Evolutionary conservation across 2,888 invertebrate species (phyloP).

Genomic region (Alviniconcha strummeri): DNA sequence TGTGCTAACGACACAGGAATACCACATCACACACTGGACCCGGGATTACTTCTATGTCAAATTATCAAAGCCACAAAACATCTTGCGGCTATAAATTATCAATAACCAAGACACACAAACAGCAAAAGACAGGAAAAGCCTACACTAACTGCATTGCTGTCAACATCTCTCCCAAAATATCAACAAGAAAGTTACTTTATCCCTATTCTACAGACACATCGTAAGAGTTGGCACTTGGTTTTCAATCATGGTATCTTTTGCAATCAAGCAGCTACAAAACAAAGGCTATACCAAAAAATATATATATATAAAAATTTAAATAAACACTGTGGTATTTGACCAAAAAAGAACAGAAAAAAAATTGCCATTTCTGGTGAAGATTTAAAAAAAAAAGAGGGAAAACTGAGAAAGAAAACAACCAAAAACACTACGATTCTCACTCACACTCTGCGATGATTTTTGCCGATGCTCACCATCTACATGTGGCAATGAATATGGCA

Average conservation of each 20-base stretch:
- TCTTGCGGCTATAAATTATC: not conserved
- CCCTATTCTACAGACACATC: conserved; percentile 24
- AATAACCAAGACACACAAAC: not conserved
- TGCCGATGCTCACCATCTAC: conserved; percentile 27
- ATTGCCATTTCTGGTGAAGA: not conserved
- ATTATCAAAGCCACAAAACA: too few relatives aligned
- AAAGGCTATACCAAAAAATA: not conserved
- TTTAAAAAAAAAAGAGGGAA: not conserved
- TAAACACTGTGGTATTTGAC: not conserved
- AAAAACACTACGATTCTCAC: not conserved
- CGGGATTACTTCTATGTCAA: too few relatives aligned
- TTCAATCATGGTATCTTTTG: not conserved
- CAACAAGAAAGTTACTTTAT: not conserved
- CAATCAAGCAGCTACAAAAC: too few relatives aligned
- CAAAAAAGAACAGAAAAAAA: not conserved
- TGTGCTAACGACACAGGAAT: too few relatives aligned
- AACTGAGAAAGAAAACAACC: too few relatives aligned
- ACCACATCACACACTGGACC: too few relatives aligned
- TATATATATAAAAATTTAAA: not conserved
- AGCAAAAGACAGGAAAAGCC: conserved; percentile 15
- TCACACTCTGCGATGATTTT: conserved; percentile 16
- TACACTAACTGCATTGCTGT: not conserved
- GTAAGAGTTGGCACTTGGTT: conserved; percentile 23
- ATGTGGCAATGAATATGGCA: conserved; percentile 23
- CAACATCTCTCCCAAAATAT: too few relatives aligned